phyloP scores from a whole-genome alignment of 2,113 vertebrate genomes.

The Heterotilapia buettikoferi region DNA sequence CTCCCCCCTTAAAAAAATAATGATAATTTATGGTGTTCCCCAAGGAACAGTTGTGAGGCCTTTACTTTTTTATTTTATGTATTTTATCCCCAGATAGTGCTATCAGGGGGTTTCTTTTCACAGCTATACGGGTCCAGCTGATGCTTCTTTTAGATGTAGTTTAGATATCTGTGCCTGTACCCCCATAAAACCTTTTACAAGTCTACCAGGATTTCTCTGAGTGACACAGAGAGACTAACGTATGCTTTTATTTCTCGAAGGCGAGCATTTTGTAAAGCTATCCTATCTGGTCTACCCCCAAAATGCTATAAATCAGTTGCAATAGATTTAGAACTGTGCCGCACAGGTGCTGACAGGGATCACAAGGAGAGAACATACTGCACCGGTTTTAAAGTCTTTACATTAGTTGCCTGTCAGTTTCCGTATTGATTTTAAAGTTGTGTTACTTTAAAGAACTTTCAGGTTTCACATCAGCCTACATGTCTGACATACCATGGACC shows the following conservation, averaged over 20 bases:
- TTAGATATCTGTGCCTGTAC: background rate
- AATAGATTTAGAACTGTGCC: background rate
- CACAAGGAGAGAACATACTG: background rate
- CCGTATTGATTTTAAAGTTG: background rate
- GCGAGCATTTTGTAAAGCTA: background rate
- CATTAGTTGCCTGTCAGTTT: constrained; percentile 7
- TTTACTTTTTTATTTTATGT: background rate
- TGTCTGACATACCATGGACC: background rate
- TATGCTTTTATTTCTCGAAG: background rate
- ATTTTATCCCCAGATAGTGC: background rate
- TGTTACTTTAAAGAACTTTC: background rate
- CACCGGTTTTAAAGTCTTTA: background rate
- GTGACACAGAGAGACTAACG: background rate
- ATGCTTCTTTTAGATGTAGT: background rate
- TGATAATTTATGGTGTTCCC: background rate
- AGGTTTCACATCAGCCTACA: background rate
- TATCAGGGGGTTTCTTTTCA: background rate
- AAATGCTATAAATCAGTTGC: background rate
- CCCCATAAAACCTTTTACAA: background rate
- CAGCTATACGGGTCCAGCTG: background rate
- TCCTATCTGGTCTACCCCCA: background rate
- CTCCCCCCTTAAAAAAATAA: background rate
- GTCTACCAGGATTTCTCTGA: background rate
- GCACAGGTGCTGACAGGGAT: background rate
- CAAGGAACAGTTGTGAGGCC: background rate